Base-by-base conservation (phyloP, 2,797 vertebrate species). In the Alfaro cultratus region DNA sequence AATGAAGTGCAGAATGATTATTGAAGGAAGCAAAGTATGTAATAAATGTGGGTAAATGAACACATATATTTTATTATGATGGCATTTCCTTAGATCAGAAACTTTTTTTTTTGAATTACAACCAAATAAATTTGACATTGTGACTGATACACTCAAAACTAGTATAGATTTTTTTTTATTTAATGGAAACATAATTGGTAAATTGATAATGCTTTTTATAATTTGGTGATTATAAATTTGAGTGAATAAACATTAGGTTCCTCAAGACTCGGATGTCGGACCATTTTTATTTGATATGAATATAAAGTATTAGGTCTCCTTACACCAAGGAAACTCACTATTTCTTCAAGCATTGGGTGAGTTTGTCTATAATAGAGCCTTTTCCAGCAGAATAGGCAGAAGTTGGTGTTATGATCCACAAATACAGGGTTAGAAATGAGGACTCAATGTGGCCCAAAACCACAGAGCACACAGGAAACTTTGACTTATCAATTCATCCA, bases 111-210 rank as follows among this genome's bases (percentile, higher is more conserved):
- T 29, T 34, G 43, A 73, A 76, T 36, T 21, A 15, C 8, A 12
- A 60, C 13, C 57, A 15, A 67, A 72, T 43, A 43, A 13, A 70
- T 70, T 8, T 1, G 5, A 39, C 4, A 5, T 68, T 39, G 21
- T 41, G 36, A 39, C 21, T 68, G 11, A 43, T 43, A 3, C 5
- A 43, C 5, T 43, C 1, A 0, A 70, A 43, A 43, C 10, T 9
- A 74, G 23, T 34, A 15, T 57, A 29, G 10, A 11, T n/a, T 13
- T 80, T 81, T 53, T 76, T 60, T 47, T 45, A 70, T 71, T 71
- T 41, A 36, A 45, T 45, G 23, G 6, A 71, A 45, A 29, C 26
- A 45, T 7, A 43, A 5, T 70, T n/a, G 9, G 4, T 70, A 43
- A 68, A n/a, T 41, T 70, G 41, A 13, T 3, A n/a, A 15, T 70